Evolutionary conservation across 2,113 vertebrate species (phyloP).

Genomic region (Pyxicephalus adspersus): DNA sequence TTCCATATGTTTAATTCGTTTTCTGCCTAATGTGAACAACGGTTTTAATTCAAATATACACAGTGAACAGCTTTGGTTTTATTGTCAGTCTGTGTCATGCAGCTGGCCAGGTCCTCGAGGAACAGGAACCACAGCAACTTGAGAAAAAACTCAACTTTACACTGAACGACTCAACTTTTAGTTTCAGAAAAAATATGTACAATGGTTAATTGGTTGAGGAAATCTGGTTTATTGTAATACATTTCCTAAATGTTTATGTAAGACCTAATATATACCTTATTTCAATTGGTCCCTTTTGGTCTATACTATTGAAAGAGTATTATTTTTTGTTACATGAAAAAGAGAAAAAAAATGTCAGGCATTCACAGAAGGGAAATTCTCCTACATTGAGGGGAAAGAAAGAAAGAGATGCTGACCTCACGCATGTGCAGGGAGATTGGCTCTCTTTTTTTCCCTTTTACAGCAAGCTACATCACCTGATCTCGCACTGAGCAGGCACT

Average conservation of each 20-base stretch:
- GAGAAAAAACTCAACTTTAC: slow-evolving; percentile 31
- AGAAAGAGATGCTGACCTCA: too few relatives aligned
- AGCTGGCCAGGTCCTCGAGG: slow-evolving; percentile 51
- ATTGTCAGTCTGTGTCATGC: slow-evolving; percentile 36
- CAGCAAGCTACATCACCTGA: too few relatives aligned
- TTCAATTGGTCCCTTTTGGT: too few relatives aligned
- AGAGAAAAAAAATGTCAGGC: too few relatives aligned
- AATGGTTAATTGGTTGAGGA: neutral
- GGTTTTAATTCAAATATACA: slow-evolving; percentile 52
- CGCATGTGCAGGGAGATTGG: too few relatives aligned
- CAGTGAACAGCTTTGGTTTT: slow-evolving; percentile 48
- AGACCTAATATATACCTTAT: too few relatives aligned
- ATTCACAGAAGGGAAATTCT: too few relatives aligned
- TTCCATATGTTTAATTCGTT: slow-evolving; percentile 49
- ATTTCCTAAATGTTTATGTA: neutral
- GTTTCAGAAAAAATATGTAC: neutral
- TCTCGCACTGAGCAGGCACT: too few relatives aligned
- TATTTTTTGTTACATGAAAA: too few relatives aligned
- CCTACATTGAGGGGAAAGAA: too few relatives aligned
- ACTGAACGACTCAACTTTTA: slow-evolving; percentile 32
- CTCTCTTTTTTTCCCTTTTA: too few relatives aligned
- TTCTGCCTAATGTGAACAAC: slow-evolving; percentile 55
- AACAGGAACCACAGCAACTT: slow-evolving; percentile 17
- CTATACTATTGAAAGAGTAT: too few relatives aligned
- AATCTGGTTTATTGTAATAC: neutral